Conservation (phyloP, 2,888 invertebrate genomes). For the Diogma glabrata region DNA sequence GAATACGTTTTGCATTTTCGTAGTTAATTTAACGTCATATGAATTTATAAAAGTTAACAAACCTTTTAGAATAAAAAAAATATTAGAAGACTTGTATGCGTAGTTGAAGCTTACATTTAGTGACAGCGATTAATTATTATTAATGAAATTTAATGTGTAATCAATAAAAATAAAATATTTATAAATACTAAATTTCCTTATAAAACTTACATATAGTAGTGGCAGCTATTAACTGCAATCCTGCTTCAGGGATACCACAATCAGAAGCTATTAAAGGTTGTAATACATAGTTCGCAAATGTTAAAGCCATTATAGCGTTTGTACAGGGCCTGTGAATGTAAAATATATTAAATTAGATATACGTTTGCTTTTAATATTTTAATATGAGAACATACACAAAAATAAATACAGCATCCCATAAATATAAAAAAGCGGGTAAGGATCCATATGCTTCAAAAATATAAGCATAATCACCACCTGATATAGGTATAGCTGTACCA, state of each 20-base stretch:
- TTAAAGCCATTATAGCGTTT: slow-evolving; percentile 91
- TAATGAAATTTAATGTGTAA: background rate
- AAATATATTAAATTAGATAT: background rate
- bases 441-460: slow-evolving; percentile 86
- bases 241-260: slow-evolving; percentile 57
- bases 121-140: background rate
- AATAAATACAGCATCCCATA: slow-evolving; percentile 95
- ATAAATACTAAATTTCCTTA: too few species aligned
- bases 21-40: slow-evolving; percentile 74
- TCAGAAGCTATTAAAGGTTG: slow-evolving; percentile 70
- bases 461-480: slow-evolving; percentile 96
- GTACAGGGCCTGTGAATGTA: slow-evolving; percentile 67
- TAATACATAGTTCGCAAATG: slow-evolving; percentile 85
- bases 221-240: slow-evolving; percentile 66
- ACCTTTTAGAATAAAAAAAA: slow-evolving; percentile 43
- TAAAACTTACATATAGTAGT: slow-evolving; percentile 74
- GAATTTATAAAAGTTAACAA: slow-evolving; percentile 83
- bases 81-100: slow-evolving; percentile 8
- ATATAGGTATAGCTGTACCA: slow-evolving; percentile 69
- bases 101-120: slow-evolving; percentile 1
- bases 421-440: slow-evolving; percentile 82
- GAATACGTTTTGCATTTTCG: slow-evolving; percentile 80
- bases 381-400: slow-evolving; percentile 67
- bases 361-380: background rate
- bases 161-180: background rate